phyloP scores from a whole-genome alignment of 2,888 invertebrate genomes.

The Sesia bembeciformis region DNA sequence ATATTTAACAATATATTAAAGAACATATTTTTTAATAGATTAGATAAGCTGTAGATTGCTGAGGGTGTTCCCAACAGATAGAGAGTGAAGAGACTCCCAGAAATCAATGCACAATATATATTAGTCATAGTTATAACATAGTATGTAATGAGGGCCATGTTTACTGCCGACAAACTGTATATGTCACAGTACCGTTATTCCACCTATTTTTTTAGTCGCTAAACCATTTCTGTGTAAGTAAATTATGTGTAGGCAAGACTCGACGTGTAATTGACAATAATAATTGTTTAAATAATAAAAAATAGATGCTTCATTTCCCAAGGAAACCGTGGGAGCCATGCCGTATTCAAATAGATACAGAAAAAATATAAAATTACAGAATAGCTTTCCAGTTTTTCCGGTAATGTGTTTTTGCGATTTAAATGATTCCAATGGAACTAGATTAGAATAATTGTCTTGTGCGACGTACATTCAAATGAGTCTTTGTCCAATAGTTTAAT shows the following conservation, averaged over 20 bases:
- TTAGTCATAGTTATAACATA: no score
- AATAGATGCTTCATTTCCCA: slow-evolving; percentile 14
- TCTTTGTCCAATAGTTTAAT: slow-evolving; percentile 30
- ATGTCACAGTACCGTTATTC: slow-evolving; percentile 15
- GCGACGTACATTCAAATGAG: slow-evolving; percentile 55
- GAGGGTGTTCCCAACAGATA: no score
- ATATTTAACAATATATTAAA: no score
- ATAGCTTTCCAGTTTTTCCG: slow-evolving; percentile 68
- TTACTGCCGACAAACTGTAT: neutral
- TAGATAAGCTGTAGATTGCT: no score
- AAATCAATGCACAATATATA: no score
- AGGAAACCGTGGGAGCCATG: slow-evolving; percentile 47
- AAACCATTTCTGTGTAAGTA: slow-evolving; percentile 23
- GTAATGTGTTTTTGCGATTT: slow-evolving; percentile 42
- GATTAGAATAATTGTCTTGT: slow-evolving; percentile 43
- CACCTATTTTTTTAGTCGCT: slow-evolving; percentile 10
- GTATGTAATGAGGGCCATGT: no score
- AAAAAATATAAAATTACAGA: slow-evolving; percentile 40
- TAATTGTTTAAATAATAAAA: slow-evolving; percentile 17
- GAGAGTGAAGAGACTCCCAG: no score
- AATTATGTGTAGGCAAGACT: slow-evolving; percentile 14
- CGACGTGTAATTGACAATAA: slow-evolving; percentile 14
- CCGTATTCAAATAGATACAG: slow-evolving; percentile 49
- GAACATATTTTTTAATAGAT: no score
- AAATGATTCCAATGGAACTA: slow-evolving; percentile 39